Evolutionary conservation across 2,888 invertebrate species (phyloP), one percentile per base, ranked within the genome.

Genomic region (Aleiodes alternator): DNA sequence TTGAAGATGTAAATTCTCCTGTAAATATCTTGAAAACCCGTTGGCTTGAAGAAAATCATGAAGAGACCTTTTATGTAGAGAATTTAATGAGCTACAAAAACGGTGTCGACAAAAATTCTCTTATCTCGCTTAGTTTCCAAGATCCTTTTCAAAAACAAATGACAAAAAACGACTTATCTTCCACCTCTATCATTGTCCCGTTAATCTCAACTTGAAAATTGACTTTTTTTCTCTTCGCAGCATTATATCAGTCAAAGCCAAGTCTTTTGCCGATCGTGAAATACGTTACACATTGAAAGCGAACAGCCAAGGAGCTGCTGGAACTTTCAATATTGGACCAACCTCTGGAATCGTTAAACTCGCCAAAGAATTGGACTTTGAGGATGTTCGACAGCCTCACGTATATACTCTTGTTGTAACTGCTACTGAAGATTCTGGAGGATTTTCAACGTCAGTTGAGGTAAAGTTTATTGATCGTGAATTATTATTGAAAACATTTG

Each of bases 341-440:
- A 96, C 96, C 23, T 96, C 97, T 50, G 98, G 98, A 73, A 96
- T 98, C 84, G 97, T 99, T 23, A 98, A 98, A 90, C 91, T 99
- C 83, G 97, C 97, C 11, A 97, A 98, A 90, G 97, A 97, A 90
- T 91, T 99, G 85, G 99, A 99, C 91, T 99, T 97, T 87, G 99
- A 99, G 91, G 98, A 98, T 90, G 91, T 97, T 79, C 92, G 97
- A 68, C 98, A 98, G 86, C 97, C 98, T 0, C 97, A 97, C 86
- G 95, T 97, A 77, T 98, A 98, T 89, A 96, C 97, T 7, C 91
- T 99, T 80, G 94, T 96, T 80, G 97, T 98, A 71, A 97, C 97
- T 3, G 98, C 98, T 34, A 98, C 98, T 0, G 98, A 98, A 90
- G 98, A 98, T 90, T 97, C 97, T n/a, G 98, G 98, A 70, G 98